Evolutionary conservation across 2,888 invertebrate genomes (phyloP).

Genomic region (Cryptophagus acutangulus): DNA sequence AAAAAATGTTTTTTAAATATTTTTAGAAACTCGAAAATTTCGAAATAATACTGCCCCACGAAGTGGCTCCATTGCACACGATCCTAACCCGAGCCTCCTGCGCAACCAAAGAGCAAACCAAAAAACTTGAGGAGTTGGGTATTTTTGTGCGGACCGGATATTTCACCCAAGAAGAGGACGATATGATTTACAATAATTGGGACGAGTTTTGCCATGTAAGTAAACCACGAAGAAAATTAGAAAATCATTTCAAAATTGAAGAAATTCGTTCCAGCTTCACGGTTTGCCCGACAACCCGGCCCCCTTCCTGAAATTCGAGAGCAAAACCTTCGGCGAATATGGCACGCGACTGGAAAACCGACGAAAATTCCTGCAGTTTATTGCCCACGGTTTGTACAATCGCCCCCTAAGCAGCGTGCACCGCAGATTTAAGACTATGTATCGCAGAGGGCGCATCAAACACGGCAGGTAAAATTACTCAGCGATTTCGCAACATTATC

Average conservation of each 20-base stretch:
- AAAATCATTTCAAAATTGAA: slow-evolving; percentile 8
- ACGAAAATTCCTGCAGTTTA: slow-evolving; percentile 27
- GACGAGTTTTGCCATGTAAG: slow-evolving; percentile 22
- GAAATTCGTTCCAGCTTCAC: slow-evolving; percentile 27
- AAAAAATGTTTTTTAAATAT: no score
- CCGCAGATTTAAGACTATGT: slow-evolving; percentile 23
- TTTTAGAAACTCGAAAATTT: no score
- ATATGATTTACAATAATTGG: slow-evolving; percentile 22
- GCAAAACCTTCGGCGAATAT: no score
- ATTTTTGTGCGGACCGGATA: slow-evolving; percentile 13
- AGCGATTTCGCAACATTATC: no score
- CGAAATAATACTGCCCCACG: neutral
- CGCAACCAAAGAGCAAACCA: neutral
- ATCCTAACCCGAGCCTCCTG: neutral
- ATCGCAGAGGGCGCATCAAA: slow-evolving; percentile 11
- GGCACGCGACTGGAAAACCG: slow-evolving; percentile 13
- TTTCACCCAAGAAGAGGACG: slow-evolving; percentile 23
- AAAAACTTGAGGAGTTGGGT: neutral
- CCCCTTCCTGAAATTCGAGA: slow-evolving; percentile 20
- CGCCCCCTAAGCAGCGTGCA: slow-evolving; percentile 24
- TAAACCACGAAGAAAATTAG: neutral
- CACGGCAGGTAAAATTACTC: slow-evolving; percentile 30
- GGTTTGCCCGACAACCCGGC: slow-evolving; percentile 19
- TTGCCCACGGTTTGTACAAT: slow-evolving; percentile 25
- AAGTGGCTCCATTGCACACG: neutral